Percentiles rank a stretch among this genome's conserved stretches.
These are phyloP conservation scores for Varecia variegata DNA, from an alignment of 2,797 vertebrate species.

Conservation along the genomic window DNA sequence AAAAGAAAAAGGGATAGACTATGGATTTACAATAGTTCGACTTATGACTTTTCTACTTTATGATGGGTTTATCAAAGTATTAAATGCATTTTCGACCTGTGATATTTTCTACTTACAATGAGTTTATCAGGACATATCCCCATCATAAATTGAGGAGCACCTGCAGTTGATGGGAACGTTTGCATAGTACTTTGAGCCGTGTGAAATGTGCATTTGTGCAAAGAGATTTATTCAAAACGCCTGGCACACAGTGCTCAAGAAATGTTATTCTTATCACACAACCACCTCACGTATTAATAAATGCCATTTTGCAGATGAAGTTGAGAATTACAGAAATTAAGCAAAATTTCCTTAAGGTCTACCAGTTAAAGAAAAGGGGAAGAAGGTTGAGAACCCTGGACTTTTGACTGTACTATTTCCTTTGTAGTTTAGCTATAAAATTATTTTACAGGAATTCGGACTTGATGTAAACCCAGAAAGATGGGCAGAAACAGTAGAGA, in stretches of 20 bases:
- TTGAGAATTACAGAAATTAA: conserved; percentile 13
- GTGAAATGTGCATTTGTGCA: not conserved
- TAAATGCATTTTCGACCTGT: not conserved
- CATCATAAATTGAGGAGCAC: not conserved
- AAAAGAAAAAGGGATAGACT: not conserved
- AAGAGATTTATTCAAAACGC: not conserved
- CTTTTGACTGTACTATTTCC: not conserved
- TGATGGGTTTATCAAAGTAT: not conserved
- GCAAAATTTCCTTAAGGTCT: not conserved
- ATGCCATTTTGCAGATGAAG: not conserved
- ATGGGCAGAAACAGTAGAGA: not conserved
- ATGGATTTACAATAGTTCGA: not conserved
- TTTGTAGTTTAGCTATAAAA: not conserved
- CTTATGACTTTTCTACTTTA: not conserved
- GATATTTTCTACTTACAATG: not conserved
- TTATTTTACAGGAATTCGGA: not conserved
- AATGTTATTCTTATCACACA: not conserved
- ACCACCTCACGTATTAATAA: not conserved
- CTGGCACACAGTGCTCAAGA: not conserved
- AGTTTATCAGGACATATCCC: not conserved
- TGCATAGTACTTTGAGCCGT: not conserved
- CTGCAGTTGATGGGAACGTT: not conserved
- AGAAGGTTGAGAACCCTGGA: not conserved
- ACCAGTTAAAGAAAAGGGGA: not conserved
- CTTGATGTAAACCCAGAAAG: not conserved